Evolutionary conservation across 2,888 invertebrate species (phyloP).

Genomic region (Tiliacea citrago): DNA sequence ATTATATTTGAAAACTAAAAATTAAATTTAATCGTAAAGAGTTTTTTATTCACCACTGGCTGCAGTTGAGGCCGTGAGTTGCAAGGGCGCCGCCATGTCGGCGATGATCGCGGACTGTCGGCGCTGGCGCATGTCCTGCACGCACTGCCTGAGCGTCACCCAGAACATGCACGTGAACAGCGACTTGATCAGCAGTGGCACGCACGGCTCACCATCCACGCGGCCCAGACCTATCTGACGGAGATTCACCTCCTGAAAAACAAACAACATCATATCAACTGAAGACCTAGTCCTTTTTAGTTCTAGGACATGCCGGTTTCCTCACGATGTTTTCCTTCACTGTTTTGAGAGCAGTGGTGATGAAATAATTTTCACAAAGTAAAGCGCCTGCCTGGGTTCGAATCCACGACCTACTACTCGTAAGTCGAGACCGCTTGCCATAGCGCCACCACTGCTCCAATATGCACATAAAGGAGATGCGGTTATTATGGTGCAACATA

Average conservation of each 20-base stretch:
- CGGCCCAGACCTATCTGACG: slow-evolving; percentile 96
- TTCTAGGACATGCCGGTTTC: no score
- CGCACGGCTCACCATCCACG: slow-evolving; percentile 91
- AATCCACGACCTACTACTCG: no score
- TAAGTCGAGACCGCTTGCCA: no score
- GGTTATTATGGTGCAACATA: no score
- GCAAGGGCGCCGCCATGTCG: slow-evolving; percentile 95
- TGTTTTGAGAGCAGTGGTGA: no score
- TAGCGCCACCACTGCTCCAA: no score
- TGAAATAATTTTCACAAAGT: no score
- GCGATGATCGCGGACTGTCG: slow-evolving; percentile 92
- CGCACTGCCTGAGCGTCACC: slow-evolving; percentile 97
- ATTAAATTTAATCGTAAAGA: background rate
- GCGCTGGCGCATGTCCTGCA: slow-evolving; percentile 94
- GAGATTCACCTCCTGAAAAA: slow-evolving; percentile 92
- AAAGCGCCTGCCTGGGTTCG: no score
- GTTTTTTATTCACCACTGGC: slow-evolving; percentile 88
- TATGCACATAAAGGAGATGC: no score
- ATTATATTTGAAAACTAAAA: background rate
- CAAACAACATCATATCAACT: background rate
- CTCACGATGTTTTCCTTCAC: no score
- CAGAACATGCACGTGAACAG: slow-evolving; percentile 98
- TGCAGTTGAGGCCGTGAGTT: slow-evolving; percentile 94
- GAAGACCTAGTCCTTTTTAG: background rate
- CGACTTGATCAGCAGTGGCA: slow-evolving; percentile 95